These are phyloP conservation scores for Idaea dimidiata DNA, from an alignment of 2,888 invertebrate species.

Conservation along the genomic window DNA sequence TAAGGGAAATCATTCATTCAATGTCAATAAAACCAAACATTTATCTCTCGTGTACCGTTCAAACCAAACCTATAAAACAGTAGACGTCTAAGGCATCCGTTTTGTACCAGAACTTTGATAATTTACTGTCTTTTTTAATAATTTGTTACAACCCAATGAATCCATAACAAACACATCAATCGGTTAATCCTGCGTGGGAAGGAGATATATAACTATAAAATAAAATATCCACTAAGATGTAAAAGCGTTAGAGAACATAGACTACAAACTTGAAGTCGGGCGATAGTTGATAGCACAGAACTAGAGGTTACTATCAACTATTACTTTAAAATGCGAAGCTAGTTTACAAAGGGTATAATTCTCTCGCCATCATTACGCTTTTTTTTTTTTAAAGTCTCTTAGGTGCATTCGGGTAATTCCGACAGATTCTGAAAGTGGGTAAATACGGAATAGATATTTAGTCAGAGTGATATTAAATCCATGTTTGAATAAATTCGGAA, in stretches of 20 bases:
- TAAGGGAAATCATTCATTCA: not conserved
- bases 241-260: not conserved
- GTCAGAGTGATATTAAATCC: too few relatives aligned
- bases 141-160: slow-evolving; percentile 1
- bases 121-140: not conserved
- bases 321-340: too few relatives aligned
- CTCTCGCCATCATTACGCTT: too few relatives aligned
- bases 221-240: slow-evolving; percentile 1
- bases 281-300: not conserved
- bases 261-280: not conserved
- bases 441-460: too few relatives aligned
- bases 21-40: not conserved
- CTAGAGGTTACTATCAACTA: too few relatives aligned
- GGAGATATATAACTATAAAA: not conserved
- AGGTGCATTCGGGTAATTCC: too few relatives aligned
- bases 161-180: slow-evolving; percentile 1
- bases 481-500: too few relatives aligned
- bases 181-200: slow-evolving; percentile 1
- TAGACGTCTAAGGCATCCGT: not conserved
- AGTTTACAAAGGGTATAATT: too few relatives aligned
- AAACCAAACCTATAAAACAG: slow-evolving; percentile 1
- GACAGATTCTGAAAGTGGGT: too few relatives aligned
- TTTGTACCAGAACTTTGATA: not conserved
- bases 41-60: not conserved
- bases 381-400: too few relatives aligned